Conservation (phyloP, 1,140 invertebrate species). For the Cyphomyrmex costatus region DNA sequence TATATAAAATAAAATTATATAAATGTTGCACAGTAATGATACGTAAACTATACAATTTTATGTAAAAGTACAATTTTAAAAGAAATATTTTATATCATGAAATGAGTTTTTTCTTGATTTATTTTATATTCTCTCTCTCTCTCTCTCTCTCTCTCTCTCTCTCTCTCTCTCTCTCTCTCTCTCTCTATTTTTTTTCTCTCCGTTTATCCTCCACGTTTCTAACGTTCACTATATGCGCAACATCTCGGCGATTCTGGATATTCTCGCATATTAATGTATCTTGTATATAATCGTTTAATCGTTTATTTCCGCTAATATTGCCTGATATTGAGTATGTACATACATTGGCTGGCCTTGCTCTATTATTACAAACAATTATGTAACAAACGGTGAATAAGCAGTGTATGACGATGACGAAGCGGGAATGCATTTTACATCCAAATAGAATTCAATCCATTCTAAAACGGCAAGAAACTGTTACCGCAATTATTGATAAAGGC, state of each 20-base stretch:
- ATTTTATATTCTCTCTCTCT: background rate
- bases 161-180: too few species aligned
- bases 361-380: slow-evolving; percentile 35
- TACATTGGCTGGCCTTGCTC: background rate
- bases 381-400: slow-evolving; percentile 11
- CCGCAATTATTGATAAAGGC: background rate
- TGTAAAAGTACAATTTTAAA: background rate
- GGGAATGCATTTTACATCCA: slow-evolving; percentile 19
- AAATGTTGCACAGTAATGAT: too few species aligned
- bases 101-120: background rate
- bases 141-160: too few species aligned
- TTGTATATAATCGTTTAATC: background rate
- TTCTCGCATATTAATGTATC: background rate
- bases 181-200: too few species aligned
- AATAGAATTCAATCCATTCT: background rate
- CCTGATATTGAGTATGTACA: background rate
- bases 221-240: too few species aligned
- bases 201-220: too few species aligned
- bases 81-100: background rate
- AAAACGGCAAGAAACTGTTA: background rate
- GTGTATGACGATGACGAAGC: slow-evolving; percentile 37
- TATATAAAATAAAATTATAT: background rate
- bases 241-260: too few species aligned
- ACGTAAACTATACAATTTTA: too few species aligned
- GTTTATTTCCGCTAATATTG: background rate